Conservation (phyloP, 2,888 invertebrate genomes). For the Agelastica alni region DNA sequence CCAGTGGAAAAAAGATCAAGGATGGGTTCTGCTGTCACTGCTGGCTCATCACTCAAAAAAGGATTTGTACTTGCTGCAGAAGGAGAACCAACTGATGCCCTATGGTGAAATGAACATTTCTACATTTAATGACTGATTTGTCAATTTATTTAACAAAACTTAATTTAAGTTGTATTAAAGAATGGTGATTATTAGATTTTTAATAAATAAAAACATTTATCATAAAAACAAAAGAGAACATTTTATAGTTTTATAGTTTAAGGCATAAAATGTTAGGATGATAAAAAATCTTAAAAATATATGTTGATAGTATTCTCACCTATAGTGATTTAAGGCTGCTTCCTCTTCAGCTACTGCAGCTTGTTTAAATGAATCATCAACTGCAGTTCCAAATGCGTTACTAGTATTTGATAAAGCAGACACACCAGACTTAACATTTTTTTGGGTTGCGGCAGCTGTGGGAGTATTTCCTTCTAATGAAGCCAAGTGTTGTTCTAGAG, state of each 20-base stretch:
- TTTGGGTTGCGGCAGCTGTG: conserved; percentile 83
- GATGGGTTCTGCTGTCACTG: conserved; percentile 59
- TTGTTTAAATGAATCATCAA: conserved; percentile 83
- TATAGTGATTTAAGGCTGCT: conserved; percentile 92
- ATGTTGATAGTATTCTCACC: too few species aligned
- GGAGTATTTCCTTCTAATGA: conserved; percentile 93
- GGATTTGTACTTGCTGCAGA: conserved; percentile 78
- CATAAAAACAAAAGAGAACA: too few species aligned
- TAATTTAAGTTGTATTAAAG: too few species aligned
- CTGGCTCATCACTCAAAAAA: conserved; percentile 68
- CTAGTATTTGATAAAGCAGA: conserved; percentile 87
- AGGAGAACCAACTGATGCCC: conserved; percentile 85
- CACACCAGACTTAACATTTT: conserved; percentile 88
- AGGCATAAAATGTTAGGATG: too few species aligned
- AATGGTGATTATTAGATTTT: too few species aligned
- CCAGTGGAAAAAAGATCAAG: conserved; percentile 77
- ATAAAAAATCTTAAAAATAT: too few species aligned
- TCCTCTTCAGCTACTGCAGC: conserved; percentile 95
- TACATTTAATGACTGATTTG: too few species aligned
- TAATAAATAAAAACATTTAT: too few species aligned
- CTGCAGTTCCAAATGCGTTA: conserved; percentile 84
- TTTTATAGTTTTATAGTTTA: too few species aligned
- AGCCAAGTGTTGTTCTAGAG: conserved; percentile 94
- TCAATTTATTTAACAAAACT: too few species aligned
- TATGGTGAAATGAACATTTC: background rate